Evolutionary conservation across 1,140 invertebrate genomes (phyloP), one percentile per base, ranked within the genome.

Genomic region (Oryctes rhinoceros): DNA sequence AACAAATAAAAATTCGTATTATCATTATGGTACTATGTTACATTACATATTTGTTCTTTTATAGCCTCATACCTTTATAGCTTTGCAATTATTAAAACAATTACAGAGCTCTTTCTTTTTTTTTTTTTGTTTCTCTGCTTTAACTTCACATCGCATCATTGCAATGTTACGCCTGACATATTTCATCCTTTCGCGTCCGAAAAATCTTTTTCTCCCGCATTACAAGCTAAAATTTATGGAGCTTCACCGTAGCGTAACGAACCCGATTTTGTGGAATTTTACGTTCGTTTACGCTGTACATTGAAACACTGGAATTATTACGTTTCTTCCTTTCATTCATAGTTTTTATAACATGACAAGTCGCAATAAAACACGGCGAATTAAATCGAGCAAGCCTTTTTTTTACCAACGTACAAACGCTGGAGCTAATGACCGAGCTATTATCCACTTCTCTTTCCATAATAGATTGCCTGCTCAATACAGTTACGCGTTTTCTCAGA

Each of bases 341-440:
- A 18, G 53, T 59, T 59, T n/a, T 59, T 59, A 59, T 15, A 18
- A 0, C 13, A n/a, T 59, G 11, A n/a, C 15, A 18, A 59, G 5
- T n/a, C 18, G 3, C 18, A 18, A 59, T 59, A 18, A 18, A 59
- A 59, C 15, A 18, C 18, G n/a, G 15, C 18, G 7, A 59, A 59
- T 59, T 59, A 59, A 59, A 18, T 18, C 53, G 53, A 71, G 15
- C 30, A 11, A 71, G 35, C 24, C 9, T 35, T 9, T 71, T 71
- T 67, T 37, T 71, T 71, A 37, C 53, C 10, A 49, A 18, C 53
- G 53, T 59, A 59, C 15, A 59, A n/a, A 59, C 18, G 18, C 53
- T n/a, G n/a, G 65, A 71, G 35, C 35, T 37, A 71, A 71, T 71
- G 65, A 71, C 65, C 65, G 9, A 24, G 11, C 20, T 35, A 71